Base-by-base conservation (phyloP, 2,113 vertebrate species). In the Hemicordylus capensis region DNA sequence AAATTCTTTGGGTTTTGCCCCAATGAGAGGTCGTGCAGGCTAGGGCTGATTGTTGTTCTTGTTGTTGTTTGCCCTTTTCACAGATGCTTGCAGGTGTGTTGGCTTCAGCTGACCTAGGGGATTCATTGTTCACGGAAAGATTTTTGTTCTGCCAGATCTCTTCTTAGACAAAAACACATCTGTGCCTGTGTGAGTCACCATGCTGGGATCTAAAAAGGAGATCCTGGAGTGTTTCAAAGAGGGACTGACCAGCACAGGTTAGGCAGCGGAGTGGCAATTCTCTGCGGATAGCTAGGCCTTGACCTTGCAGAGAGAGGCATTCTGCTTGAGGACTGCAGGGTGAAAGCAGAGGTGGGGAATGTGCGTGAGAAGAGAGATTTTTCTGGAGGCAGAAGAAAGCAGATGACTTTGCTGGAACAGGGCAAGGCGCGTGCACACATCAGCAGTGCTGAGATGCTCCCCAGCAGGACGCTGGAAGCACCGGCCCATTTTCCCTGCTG, bases 381-480 rank as follows among this genome's bases (percentile, higher is more conserved):
- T 37, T 31, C 26, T 48, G 22, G 66, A 74, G 77, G 34, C 56
- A 1, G 17, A 64, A 64, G 56, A 75, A 83, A 81, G 70, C 59
- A 28, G 46, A 67, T 81, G 46, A 86, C 70, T 85, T 85, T 75
- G 85, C 46, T 75, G 37, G 59, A 76, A 66, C 28, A 79, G 46
- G 56, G 42, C 63, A 77, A 54, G 66, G 56, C 28, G 19, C 34
- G n/a, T n/a, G 5, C 48, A 69, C 48, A 24, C 37, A 56, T n/a
- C 26, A 14, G 67, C 46, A 0, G 0, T 34, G 63, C 74, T 37
- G 37, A 42, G 64, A 61, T 26, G 75, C 31, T 84, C 59, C 51
- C 10, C 0, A 0, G 6, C 0, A 0, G 75, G 76, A 19, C 12
- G 20, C 2, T 20, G 0, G 1, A 19, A 51, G 70, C 51, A 3